Conservation (phyloP, 2,113 vertebrate species). For the Callopanchax toddi region DNA sequence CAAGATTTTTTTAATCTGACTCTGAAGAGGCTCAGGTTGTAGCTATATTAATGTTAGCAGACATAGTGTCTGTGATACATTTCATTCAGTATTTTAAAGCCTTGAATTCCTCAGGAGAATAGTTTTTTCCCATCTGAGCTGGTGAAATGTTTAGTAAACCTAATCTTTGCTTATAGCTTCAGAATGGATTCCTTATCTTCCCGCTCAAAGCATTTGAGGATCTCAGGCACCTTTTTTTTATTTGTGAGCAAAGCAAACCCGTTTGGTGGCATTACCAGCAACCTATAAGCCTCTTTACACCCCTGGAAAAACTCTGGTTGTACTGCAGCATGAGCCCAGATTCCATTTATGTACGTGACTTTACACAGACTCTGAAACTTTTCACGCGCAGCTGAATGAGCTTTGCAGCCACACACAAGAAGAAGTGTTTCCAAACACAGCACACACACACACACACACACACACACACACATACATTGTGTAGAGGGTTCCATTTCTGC, state of each 20-base stretch:
- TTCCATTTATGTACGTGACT: conserved; percentile 71
- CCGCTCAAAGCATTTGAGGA: conserved; percentile 50
- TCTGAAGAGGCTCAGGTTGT: neutral
- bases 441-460: conserved; percentile 23
- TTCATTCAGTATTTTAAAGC: conserved; percentile 38
- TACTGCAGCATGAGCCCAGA: conserved; percentile 62
- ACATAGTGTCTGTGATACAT: conserved; percentile 13
- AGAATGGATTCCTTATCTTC: conserved; percentile 57
- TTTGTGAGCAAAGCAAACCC: conserved; percentile 52
- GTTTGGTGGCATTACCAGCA: conserved; percentile 54
- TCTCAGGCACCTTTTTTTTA: conserved; percentile 18
- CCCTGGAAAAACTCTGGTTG: conserved; percentile 56
- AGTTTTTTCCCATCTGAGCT: conserved; percentile 22
- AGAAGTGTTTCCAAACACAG: conserved; percentile 6
- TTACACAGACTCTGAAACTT: conserved; percentile 65
- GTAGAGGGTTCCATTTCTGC: conserved; percentile 71
- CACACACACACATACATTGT: conserved; percentile 24
- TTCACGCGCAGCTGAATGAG: conserved; percentile 65
- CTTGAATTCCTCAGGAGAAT: conserved; percentile 5
- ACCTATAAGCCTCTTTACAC: conserved; percentile 71
- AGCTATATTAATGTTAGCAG: conserved; percentile 8
- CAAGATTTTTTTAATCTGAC: too few relatives aligned
- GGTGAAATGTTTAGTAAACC: conserved; percentile 55
- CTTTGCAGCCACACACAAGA: conserved; percentile 52
- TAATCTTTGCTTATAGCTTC: conserved; percentile 62